phyloP scores from a whole-genome alignment of 2,797 vertebrate species.

The Sebastes alutus region DNA sequence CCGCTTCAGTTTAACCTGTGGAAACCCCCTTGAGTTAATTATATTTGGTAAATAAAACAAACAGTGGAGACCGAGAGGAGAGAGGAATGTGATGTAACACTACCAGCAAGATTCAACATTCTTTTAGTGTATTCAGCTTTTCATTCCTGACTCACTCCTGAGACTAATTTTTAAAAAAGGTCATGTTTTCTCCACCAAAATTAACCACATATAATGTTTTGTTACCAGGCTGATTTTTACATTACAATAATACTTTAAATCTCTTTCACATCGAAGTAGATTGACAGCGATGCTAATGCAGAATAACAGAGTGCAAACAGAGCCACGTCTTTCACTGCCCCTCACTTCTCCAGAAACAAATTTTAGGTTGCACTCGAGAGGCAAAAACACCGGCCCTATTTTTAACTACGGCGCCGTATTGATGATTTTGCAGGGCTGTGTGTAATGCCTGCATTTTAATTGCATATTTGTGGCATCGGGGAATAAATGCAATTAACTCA shows the following conservation, averaged over 20 bases:
- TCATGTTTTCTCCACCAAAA: background rate
- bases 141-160: background rate
- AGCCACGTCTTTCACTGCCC: background rate
- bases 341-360: conserved; percentile 18
- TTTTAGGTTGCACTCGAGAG: conserved; percentile 36
- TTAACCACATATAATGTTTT: background rate
- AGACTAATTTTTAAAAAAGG: background rate
- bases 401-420: conserved; percentile 59
- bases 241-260: background rate
- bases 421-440: conserved; percentile 74
- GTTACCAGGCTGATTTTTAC: background rate
- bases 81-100: background rate
- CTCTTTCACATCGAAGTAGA: background rate
- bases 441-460: conserved; percentile 77
- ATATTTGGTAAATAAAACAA: background rate
- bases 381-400: conserved; percentile 48
- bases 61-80: background rate
- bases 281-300: background rate
- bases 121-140: background rate
- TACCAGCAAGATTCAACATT: background rate
- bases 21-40: background rate
- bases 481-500: conserved; percentile 83
- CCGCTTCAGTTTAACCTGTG: background rate
- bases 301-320: background rate
- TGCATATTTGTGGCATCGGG: conserved; percentile 75